Percentiles rank a stretch among this genome's conserved stretches.
These are phyloP conservation scores for Embidobia sp. DNA, from an alignment of 2,888 invertebrate species.

Conservation along the genomic window DNA sequence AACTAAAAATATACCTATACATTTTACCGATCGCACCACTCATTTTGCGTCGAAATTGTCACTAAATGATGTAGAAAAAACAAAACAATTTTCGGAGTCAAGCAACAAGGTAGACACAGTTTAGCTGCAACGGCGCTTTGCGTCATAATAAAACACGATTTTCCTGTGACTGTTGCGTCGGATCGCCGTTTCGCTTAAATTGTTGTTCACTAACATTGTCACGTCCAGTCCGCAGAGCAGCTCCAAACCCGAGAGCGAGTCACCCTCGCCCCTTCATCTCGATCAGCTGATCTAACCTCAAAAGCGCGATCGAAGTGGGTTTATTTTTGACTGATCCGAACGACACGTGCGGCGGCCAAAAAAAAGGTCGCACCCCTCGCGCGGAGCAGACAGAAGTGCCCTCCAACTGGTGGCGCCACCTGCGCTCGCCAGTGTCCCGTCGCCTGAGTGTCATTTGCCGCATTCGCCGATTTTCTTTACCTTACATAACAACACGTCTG, in stretches of 20 bases:
- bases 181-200: conserved; percentile 13
- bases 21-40: conserved; percentile 35
- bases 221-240: no score
- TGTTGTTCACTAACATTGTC: conserved; percentile 57
- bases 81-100: not conserved
- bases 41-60: conserved; percentile 2
- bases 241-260: no score
- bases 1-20: conserved; percentile 49
- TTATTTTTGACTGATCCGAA: no score
- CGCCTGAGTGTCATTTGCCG: conserved; percentile 55
- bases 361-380: no score
- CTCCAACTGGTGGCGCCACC: conserved; percentile 18
- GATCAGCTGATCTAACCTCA: no score
- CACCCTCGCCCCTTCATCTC: no score
- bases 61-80: no score
- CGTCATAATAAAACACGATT: conserved; percentile 49
- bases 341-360: no score
- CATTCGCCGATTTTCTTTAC: conserved; percentile 42
- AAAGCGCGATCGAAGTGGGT: no score
- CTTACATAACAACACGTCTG: conserved; percentile 52
- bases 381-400: no score
- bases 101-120: no score
- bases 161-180: conserved; percentile 45
- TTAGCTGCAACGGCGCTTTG: conserved; percentile 1
- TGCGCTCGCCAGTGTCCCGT: conserved; percentile 1